Evolutionary conservation across 2,113 vertebrate species (phyloP).

Genomic region (Ivindomyrus marchei): DNA sequence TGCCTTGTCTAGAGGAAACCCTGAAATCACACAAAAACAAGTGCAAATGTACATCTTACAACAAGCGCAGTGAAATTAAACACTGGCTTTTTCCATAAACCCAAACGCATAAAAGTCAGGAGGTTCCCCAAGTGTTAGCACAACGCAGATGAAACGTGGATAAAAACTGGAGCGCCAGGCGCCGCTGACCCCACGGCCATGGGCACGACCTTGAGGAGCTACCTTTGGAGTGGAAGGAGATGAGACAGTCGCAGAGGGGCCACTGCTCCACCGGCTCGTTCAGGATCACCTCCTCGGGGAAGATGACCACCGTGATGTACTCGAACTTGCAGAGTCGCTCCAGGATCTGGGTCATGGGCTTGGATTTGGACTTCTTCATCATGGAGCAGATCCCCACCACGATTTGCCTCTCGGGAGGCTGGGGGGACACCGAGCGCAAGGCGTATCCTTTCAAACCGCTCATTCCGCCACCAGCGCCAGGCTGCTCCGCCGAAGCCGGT

Average conservation of each 20-base stretch:
- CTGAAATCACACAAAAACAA: slow-evolving; percentile 49
- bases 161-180: too few species aligned
- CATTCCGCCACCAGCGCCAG: background rate
- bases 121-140: background rate
- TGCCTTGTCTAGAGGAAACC: slow-evolving; percentile 94
- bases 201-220: background rate
- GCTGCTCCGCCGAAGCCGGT: background rate
- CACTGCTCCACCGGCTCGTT: slow-evolving; percentile 90
- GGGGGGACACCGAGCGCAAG: background rate
- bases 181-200: background rate
- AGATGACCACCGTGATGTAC: slow-evolving; percentile 88
- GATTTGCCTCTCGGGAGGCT: slow-evolving; percentile 86
- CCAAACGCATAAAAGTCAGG: background rate
- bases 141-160: background rate
- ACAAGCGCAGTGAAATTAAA: background rate
- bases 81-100: background rate
- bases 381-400: slow-evolving; percentile 97
- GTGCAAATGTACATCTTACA: background rate
- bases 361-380: slow-evolving; percentile 98
- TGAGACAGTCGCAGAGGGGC: slow-evolving; percentile 91
- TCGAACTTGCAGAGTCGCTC: slow-evolving; percentile 95
- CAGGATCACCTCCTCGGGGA: slow-evolving; percentile 91
- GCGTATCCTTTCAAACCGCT: background rate
- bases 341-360: slow-evolving; percentile 96
- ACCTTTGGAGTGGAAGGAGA: slow-evolving; percentile 99